A percentile compares a stretch with the other conserved stretches of the same genome.
These are phyloP conservation scores for Aphelocoma californica DNA, from an alignment of 2,797 vertebrate genomes.

Conservation along the genomic window DNA sequence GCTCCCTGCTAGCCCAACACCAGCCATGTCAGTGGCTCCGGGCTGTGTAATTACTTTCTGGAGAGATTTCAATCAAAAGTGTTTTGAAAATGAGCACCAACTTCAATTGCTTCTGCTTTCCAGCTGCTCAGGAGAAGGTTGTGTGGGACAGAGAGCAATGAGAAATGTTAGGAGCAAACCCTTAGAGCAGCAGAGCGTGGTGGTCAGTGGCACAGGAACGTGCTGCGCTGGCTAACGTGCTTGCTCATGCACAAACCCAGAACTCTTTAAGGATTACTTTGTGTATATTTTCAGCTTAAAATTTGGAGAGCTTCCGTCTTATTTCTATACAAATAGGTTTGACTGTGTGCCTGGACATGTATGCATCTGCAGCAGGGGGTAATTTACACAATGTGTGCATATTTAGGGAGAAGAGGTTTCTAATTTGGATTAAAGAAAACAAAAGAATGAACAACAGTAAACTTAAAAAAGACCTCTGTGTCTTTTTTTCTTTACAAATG, in stretches of 20 bases:
- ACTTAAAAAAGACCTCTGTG: neutral
- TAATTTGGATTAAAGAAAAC: slow-evolving; percentile 9
- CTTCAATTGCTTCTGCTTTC: neutral
- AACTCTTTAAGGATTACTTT: neutral
- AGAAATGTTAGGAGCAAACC: neutral
- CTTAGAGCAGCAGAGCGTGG: neutral
- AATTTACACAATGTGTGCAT: neutral
- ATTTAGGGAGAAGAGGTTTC: neutral
- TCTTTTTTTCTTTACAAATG: neutral
- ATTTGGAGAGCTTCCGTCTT: neutral
- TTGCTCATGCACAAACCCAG: neutral
- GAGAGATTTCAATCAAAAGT: neutral
- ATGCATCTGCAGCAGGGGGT: neutral
- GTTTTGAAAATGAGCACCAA: neutral
- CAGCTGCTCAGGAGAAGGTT: neutral
- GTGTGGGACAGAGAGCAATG: neutral
- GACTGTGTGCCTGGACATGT: neutral
- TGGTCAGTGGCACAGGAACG: rapidly evolving
- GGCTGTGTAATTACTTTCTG: neutral
- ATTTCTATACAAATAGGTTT: neutral
- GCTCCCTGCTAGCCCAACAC: neutral
- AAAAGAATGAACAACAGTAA: neutral
- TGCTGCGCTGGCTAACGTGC: rapidly evolving
- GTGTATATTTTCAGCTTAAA: neutral
- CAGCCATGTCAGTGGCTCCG: neutral